Conservation (phyloP, 1,140 invertebrate genomes). For the Mactra quadrangularis region DNA sequence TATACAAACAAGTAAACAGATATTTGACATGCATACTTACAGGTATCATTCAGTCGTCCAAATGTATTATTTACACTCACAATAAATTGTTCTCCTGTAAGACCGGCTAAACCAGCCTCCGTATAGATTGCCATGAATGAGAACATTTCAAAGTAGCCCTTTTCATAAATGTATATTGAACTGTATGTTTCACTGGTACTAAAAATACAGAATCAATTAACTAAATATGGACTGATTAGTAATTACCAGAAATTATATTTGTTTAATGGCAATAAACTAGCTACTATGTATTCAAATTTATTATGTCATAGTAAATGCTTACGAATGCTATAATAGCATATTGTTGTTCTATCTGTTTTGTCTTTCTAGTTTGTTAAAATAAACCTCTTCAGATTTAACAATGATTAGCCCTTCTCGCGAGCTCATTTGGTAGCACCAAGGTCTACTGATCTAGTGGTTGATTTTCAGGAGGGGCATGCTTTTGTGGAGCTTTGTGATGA, state of each 20-base stretch:
- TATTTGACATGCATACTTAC: not conserved
- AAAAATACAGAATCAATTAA: not conserved
- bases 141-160: not conserved
- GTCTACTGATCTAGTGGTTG: too few species aligned
- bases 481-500: too few species aligned
- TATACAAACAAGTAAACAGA: not conserved
- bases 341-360: too few species aligned
- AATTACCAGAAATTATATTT: not conserved
- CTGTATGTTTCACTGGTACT: not conserved
- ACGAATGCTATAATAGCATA: not conserved
- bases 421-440: too few species aligned
- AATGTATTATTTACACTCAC: not conserved
- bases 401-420: too few species aligned
- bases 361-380: too few species aligned
- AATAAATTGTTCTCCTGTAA: not conserved
- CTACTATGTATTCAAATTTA: not conserved
- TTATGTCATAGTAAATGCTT: not conserved
- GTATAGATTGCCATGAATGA: conserved; percentile 13
- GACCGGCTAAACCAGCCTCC: not conserved
- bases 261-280: not conserved
- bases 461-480: too few species aligned
- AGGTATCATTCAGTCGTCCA: not conserved
- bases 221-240: not conserved
- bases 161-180: conserved; percentile 2
- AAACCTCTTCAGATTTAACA: too few species aligned